phyloP scores from a whole-genome alignment of 2,888 invertebrate genomes.

The Conistra vaccinii region DNA sequence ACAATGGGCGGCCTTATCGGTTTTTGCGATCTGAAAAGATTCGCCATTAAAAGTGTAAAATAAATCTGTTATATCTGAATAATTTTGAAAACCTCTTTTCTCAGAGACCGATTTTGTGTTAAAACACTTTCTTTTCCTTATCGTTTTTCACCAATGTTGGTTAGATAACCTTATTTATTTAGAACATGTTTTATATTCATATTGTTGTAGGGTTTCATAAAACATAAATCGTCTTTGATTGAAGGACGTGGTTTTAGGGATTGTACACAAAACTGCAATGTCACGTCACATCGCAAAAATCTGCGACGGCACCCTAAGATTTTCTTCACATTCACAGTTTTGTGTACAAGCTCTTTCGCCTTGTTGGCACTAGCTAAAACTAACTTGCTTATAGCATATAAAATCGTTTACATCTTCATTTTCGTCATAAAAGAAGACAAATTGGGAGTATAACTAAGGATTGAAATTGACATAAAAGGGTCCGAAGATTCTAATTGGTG shows the following conservation, averaged over 20 bases:
- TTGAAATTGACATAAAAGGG: background rate
- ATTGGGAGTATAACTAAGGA: background rate
- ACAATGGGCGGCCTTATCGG: too few relatives aligned
- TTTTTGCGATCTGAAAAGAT: too few relatives aligned
- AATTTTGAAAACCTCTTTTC: background rate
- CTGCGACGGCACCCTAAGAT: too few relatives aligned
- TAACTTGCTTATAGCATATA: background rate
- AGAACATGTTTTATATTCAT: background rate
- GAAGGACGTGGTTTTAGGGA: background rate
- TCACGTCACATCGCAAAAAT: too few relatives aligned
- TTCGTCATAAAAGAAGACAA: background rate
- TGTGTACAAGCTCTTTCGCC: too few relatives aligned
- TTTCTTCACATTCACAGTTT: too few relatives aligned
- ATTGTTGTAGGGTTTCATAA: background rate
- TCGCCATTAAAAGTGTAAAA: too few relatives aligned
- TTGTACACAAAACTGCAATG: too few relatives aligned
- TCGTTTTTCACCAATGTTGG: background rate
- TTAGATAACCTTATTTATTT: background rate
- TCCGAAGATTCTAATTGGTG: too few relatives aligned
- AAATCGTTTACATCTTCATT: constrained; percentile 3
- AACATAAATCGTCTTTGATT: background rate
- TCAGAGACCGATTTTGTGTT: background rate
- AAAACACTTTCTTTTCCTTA: background rate
- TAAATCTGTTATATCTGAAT: background rate
- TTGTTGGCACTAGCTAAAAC: background rate